Conservation (phyloP, 2,797 vertebrate genomes). For the Miichthys miiuy region DNA sequence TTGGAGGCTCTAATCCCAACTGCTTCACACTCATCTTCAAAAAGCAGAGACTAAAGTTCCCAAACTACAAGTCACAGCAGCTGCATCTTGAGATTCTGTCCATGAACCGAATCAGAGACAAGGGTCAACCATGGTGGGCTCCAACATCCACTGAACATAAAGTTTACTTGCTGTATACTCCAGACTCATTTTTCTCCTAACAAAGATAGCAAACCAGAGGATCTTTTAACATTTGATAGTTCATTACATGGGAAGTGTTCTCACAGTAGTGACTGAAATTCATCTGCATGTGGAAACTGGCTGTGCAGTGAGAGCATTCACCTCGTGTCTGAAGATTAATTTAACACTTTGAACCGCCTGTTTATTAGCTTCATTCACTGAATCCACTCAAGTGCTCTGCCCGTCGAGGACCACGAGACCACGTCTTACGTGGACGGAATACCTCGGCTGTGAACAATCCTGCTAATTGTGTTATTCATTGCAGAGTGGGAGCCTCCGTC, state of each 20-base stretch:
- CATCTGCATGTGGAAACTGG: constrained; percentile 19
- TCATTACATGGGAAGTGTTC: neutral
- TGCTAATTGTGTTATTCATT: constrained; percentile 10
- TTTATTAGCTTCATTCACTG: constrained; percentile 31
- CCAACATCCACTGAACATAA: no score
- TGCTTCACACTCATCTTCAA: no score
- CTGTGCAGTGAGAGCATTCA: constrained; percentile 16
- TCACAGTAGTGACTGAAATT: neutral
- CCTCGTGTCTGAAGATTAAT: constrained; percentile 32
- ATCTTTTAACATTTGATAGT: no score
- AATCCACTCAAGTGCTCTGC: constrained; percentile 10
- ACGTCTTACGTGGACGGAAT: neutral
- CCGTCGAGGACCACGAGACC: neutral
- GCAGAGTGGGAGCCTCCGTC: neutral
- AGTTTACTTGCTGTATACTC: no score
- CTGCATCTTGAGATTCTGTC: no score
- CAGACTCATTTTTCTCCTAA: no score
- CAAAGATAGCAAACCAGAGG: no score
- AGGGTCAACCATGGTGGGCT: no score
- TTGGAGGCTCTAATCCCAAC: no score
- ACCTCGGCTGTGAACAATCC: constrained; percentile 14
- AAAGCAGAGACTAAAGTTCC: no score
- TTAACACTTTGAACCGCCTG: constrained; percentile 23
- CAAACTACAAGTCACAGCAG: no score
- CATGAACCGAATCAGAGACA: no score